Conservation (phyloP, 2,888 invertebrate genomes). For the Ctena decussata region DNA sequence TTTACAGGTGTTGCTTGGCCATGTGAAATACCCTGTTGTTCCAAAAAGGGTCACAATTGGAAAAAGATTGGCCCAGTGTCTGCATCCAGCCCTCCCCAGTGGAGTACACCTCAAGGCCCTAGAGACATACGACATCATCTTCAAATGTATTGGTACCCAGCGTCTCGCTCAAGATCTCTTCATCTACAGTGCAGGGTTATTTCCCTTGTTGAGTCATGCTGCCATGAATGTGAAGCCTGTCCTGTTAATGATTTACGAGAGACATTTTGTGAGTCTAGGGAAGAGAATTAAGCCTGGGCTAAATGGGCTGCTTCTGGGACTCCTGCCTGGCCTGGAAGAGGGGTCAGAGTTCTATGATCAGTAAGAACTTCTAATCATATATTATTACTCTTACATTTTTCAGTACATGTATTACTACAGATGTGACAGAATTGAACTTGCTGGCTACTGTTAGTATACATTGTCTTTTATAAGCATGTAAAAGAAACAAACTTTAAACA, state of each 20-base stretch:
- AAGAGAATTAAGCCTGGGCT: constrained; percentile 93
- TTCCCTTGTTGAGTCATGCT: constrained; percentile 95
- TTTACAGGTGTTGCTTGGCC: constrained; percentile 91
- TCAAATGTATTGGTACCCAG: constrained; percentile 94
- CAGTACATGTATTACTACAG: no score
- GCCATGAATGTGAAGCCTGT: constrained; percentile 96
- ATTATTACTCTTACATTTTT: no score
- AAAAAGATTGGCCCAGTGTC: constrained; percentile 96
- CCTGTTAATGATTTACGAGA: constrained; percentile 94
- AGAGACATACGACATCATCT: constrained; percentile 96
- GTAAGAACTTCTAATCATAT: no score
- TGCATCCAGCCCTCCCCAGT: constrained; percentile 96
- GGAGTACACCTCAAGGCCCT: constrained; percentile 97
- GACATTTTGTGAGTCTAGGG: constrained; percentile 94
- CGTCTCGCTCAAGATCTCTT: constrained; percentile 93
- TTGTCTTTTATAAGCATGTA: no score
- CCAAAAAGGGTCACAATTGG: constrained; percentile 95
- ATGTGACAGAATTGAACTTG: no score
- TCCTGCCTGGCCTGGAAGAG: constrained; percentile 95
- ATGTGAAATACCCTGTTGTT: constrained; percentile 94
- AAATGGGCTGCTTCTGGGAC: constrained; percentile 95
- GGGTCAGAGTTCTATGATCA: constrained; percentile 94
- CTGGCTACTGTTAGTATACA: no score
- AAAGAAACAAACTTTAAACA: no score
- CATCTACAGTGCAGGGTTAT: constrained; percentile 93